Evolutionary conservation across 2,113 vertebrate species (phyloP), one percentile per base, ranked within the genome.

Genomic region (Neoarius graeffei): DNA sequence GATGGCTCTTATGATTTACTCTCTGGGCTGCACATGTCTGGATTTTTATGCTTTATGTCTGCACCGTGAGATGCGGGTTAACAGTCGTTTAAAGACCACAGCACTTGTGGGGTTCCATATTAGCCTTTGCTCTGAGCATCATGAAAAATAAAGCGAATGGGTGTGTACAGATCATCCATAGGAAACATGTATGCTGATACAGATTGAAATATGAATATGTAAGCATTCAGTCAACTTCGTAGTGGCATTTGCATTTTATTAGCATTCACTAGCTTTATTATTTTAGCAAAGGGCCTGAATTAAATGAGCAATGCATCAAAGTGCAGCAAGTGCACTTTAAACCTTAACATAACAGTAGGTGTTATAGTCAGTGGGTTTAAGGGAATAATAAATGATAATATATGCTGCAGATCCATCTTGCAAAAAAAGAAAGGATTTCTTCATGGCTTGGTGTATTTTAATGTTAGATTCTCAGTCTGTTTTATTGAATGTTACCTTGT

Each of bases 1-100:
- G 93, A 96, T 95, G 94, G 89, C 85, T 91, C 93, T 90, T 91
- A 92, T 94, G 95, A 95, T 95, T 95, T 93, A 93, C 95, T 89
- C 93, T 94, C 92, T 15, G 82, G 91, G 52, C 88, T 92, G 86
- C 90, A 80, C 88, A 77, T 64, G 27, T 91, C 89, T 90, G 89
- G 86, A 86, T 90, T 93, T 92, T 94, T 93, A 92, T 90, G 86
- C 77, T 81, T 81, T 87, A 85, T 87, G 90, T 85, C 92, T 92
- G 90, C 77, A 90, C 64, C 48, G 87, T 88, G 88, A 91, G 92
- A 93, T 94, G 71, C 74, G 85, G 91, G 91, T 94, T 93, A 94
- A 93, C 91, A 91, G 91, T 90, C 93, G 85, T 92, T 88, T 93
- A 92, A 93, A 94, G 85, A 89, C 85, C 89, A 52, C 86, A 74